A percentile compares a stretch with the other conserved stretches of the same genome.
These are phyloP conservation scores for Odontamblyopus rebecca DNA, from an alignment of 2,797 vertebrate species.

Conservation along the genomic window DNA sequence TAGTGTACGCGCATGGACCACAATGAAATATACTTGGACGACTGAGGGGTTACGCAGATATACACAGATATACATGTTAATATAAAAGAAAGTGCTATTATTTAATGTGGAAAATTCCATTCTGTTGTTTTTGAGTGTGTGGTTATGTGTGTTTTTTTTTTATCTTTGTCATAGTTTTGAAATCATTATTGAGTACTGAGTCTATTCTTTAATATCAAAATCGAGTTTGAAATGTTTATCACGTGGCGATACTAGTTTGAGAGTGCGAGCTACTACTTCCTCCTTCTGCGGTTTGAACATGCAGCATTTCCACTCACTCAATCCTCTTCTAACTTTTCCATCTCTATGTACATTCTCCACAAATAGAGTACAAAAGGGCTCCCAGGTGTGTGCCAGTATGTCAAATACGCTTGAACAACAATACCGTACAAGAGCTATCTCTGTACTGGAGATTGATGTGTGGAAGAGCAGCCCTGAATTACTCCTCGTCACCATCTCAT, in stretches of 20 bases:
- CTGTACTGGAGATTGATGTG: slow-evolving; percentile 29
- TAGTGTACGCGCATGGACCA: no score
- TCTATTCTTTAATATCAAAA: no score
- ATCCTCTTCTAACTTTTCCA: slow-evolving; percentile 12
- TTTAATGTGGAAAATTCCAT: no score
- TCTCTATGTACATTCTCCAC: slow-evolving; percentile 14
- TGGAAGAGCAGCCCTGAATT: slow-evolving; percentile 38
- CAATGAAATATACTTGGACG: no score
- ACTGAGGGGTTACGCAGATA: no score
- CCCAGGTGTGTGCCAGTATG: slow-evolving; percentile 21
- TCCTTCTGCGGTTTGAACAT: background rate
- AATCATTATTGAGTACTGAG: no score
- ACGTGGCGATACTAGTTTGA: background rate
- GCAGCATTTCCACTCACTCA: slow-evolving; percentile 1
- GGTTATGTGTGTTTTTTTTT: no score
- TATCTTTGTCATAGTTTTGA: no score
- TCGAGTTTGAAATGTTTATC: no score
- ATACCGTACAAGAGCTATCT: slow-evolving; percentile 32
- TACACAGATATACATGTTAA: no score
- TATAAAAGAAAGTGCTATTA: no score
- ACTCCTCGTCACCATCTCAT: slow-evolving; percentile 50
- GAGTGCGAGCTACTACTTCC: background rate
- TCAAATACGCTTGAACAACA: slow-evolving; percentile 37
- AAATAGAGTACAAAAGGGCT: slow-evolving; percentile 34
- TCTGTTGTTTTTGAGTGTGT: no score